A percentile compares a stretch with the other conserved stretches of the same genome.
Conservation (phyloP, 2,113 vertebrate genomes). For the Brachirus orientalis region DNA sequence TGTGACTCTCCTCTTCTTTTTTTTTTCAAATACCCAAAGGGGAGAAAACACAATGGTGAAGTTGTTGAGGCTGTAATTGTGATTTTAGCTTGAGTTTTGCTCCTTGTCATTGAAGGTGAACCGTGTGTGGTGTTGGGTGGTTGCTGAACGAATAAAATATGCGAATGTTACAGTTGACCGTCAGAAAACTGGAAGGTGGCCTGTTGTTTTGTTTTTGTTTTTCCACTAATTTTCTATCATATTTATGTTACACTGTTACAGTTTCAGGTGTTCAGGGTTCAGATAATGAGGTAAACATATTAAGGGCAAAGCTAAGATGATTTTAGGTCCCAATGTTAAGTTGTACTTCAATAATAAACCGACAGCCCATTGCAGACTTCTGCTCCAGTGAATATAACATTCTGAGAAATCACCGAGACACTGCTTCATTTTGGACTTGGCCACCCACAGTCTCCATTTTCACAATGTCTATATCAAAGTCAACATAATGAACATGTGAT, state of each 20-base stretch:
- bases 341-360: too few species aligned
- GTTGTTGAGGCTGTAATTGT: conserved; percentile 62
- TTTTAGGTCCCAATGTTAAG: too few species aligned
- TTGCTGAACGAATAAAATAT: conserved; percentile 20
- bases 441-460: conserved; percentile 52
- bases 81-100: conserved; percentile 58
- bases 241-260: not conserved
- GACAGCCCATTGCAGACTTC: too few species aligned
- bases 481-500: conserved; percentile 41
- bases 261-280: not conserved
- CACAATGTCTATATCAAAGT: conserved; percentile 46
- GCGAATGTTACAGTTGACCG: conserved; percentile 25
- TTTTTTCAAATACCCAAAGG: conserved; percentile 25
- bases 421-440: too few species aligned
- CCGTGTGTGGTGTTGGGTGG: conserved; percentile 42
- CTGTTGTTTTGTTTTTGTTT: too few species aligned
- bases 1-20: conserved; percentile 43
- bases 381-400: too few species aligned
- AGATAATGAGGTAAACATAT: not conserved
- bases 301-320: too few species aligned
- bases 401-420: too few species aligned
- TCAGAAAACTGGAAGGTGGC: conserved; percentile 8
- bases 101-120: conserved; percentile 66
- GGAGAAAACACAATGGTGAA: conserved; percentile 61
- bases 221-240: too few species aligned